phyloP scores from a whole-genome alignment of 2,888 invertebrate genomes.

The Mythimna vitellina region DNA sequence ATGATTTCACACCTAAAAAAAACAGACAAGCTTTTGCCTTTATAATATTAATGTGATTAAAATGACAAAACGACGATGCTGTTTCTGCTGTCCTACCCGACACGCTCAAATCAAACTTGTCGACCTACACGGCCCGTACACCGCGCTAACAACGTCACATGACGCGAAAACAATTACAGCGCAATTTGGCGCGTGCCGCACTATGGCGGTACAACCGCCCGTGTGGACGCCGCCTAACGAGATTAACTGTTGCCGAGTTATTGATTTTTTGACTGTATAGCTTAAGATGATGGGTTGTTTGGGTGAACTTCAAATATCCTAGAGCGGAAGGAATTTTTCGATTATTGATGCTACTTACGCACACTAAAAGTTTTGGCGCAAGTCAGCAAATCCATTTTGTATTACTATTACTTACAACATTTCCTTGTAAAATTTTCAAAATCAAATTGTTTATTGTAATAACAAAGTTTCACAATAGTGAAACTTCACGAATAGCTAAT shows the following conservation, averaged over 20 bases:
- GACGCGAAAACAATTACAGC: constrained; percentile 77
- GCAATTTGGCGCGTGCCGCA: constrained; percentile 81
- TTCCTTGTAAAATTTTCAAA: too few species aligned
- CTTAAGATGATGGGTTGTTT: constrained; percentile 7
- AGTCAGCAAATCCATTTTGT: too few species aligned
- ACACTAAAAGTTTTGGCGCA: too few species aligned
- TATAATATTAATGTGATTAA: too few species aligned
- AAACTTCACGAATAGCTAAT: too few species aligned
- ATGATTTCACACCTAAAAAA: too few species aligned
- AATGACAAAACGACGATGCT: too few species aligned
- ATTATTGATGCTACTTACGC: background rate
- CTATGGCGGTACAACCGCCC: constrained; percentile 56
- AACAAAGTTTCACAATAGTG: too few species aligned
- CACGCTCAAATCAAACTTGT: background rate
- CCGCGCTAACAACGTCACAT: constrained; percentile 73
- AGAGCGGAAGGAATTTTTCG: background rate
- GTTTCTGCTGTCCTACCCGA: background rate
- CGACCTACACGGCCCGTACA: constrained; percentile 7
- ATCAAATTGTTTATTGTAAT: too few species aligned
- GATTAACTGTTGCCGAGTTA: constrained; percentile 64
- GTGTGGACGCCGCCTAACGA: constrained; percentile 57
- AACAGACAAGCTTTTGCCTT: too few species aligned
- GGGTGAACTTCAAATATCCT: background rate
- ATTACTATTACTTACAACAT: too few species aligned
- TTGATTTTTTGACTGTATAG: constrained; percentile 51